Base-by-base conservation (phyloP, 2,888 invertebrate species). In the Anagyrus pseudococci region DNA sequence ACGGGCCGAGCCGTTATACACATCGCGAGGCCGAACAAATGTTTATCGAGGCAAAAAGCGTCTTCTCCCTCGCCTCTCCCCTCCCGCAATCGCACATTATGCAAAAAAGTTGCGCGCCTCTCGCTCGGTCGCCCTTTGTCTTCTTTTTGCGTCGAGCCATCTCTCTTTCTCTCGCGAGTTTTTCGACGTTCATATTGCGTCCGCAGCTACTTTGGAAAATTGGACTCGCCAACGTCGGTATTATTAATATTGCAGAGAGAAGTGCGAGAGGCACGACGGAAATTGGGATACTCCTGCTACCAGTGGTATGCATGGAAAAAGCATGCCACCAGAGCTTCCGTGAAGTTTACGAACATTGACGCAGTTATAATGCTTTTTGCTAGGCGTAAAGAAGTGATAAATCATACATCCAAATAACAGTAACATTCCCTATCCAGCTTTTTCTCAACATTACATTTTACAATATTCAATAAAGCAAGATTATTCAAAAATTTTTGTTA, bases 71-170 rank as follows among this genome's bases (percentile, higher is more conserved):
- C 33, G 13, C 33, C 10, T 19, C 19, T 13, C 29, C 26, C 22
- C 29, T 10, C 29, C 7, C 8, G 19, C 19, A 29, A 2, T 26
- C 48, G 17, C 33, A 19, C 33, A 29, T 49, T 49, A 49, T 49
- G 49, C 49, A 29, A 29, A 49, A 33, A 49, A 29, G 49, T 49
- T 13, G 4, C 17, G 19, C 33, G 33, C n/a, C 15, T 37, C 33
- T 4, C 29, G 4, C 29, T 29, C 29, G 4, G 6, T 29, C 29
- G 29, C 29, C 15, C 33, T 8, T 8, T 10, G 33, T 37, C 33
- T 37, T 8, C n/a, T n/a, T n/a, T n/a, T n/a, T n/a, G n/a, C n/a
- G n/a, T n/a, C n/a, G n/a, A n/a, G 33, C 8, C 33, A 2, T 15
- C 8, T 37, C 33, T 29, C 19, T 19, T 33, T 33, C 23, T 23